phyloP scores from a whole-genome alignment of 2,888 invertebrate species.

The Tenthredo mesomela region DNA sequence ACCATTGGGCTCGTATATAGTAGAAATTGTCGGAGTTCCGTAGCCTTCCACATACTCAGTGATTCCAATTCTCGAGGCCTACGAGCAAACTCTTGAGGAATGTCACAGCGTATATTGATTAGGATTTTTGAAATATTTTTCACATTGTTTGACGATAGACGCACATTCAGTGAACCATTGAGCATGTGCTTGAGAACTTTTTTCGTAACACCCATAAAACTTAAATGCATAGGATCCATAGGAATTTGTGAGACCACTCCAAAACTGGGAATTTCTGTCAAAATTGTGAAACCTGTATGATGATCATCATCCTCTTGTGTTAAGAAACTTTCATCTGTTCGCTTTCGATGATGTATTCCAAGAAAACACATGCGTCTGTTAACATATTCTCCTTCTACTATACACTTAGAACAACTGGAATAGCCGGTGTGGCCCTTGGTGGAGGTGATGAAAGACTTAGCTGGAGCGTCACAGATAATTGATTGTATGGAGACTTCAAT shows the following conservation, averaged over 20 bases:
- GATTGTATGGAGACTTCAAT: not conserved
- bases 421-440: not conserved
- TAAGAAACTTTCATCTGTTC: not conserved
- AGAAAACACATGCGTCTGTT: not conserved
- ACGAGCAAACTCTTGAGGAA: no score
- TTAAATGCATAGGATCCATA: not conserved
- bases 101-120: no score
- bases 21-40: no score
- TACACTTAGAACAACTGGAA: not conserved
- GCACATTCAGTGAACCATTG: no score
- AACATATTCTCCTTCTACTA: not conserved
- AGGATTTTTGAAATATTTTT: no score
- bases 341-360: not conserved
- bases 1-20: no score
- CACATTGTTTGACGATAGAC: no score
- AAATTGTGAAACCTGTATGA: not conserved
- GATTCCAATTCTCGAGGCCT: no score
- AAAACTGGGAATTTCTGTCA: not conserved
- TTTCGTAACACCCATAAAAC: not conserved
- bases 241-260: not conserved
- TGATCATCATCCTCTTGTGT: not conserved
- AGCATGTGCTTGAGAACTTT: not conserved
- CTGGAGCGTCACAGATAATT: constrained; percentile 13
- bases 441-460: not conserved
- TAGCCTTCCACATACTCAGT: no score